Evolutionary conservation across 1,140 invertebrate species (phyloP), one percentile per base, ranked within the genome.

Genomic region (Scylla paramamosain): DNA sequence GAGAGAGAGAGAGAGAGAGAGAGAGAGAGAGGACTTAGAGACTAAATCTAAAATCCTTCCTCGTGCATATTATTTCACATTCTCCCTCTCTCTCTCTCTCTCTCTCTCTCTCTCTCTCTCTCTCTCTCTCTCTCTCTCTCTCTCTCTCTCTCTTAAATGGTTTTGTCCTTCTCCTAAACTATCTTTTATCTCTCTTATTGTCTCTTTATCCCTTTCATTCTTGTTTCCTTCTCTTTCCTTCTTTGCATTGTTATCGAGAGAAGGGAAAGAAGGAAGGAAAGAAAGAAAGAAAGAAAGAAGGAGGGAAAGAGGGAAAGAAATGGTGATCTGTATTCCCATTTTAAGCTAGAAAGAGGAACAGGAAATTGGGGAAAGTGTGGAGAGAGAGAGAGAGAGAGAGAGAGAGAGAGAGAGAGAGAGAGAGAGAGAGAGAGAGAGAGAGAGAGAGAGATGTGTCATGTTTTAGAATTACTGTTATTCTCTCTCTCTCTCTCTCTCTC

Each of bases 31-130:
- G 48, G 48, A 52, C 14, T 52, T 52, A 52, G 48, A 52, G 48
- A 52, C 48, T 52, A 52, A 52, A 52, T 52, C 48, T 52, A 52
- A 52, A 52, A 52, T 52, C 48, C 48, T 14, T 52, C 20, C 20
- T 59, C 52, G 12, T 59, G 52, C 52, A 59, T 59, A 59, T 59
- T 59, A 59, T 59, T 59, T 59, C 52, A 59, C 52, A 12, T 77
- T 52, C 14, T 52, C 48, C 14, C 67, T 77, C 67, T 77, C 67
- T 77, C 67, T 77, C 67, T 77, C 67, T 77, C 67, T 77, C 67
- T 77, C 67, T 77, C 67, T 77, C 67, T 77, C 67, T 77, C 67
- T 77, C 67, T 77, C 67, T 77, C 67, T 77, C 67, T n/a, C n/a
- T n/a, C n/a, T n/a, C n/a, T 77, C 67, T 77, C 67, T 77, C 67